Conservation (phyloP, 2,113 vertebrate species). For the Cyrtonyx montezumae region DNA sequence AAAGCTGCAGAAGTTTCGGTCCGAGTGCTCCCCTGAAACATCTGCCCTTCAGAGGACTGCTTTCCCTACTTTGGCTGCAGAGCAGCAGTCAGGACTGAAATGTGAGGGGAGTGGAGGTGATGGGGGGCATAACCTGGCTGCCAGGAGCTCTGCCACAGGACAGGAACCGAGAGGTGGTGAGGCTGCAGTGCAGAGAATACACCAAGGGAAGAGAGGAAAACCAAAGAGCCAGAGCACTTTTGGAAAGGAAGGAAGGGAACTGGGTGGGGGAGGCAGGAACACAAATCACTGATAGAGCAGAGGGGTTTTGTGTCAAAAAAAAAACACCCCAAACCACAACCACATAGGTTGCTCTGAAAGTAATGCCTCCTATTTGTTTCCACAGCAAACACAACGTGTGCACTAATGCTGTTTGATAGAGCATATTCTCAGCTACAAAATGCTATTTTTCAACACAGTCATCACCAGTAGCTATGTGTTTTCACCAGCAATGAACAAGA, state of each 20-base stretch:
- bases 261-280: neutral
- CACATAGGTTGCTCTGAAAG: too few relatives aligned
- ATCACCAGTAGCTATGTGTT: too few relatives aligned
- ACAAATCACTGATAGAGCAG: neutral
- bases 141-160: neutral
- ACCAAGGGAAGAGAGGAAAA: neutral
- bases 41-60: neutral
- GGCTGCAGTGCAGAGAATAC: neutral
- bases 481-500: too few relatives aligned
- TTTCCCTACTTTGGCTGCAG: neutral
- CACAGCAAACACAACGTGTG: too few relatives aligned
- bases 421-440: too few relatives aligned
- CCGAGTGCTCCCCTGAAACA: slow-evolving; percentile 5
- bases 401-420: too few relatives aligned
- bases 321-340: neutral
- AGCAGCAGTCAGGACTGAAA: neutral
- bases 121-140: neutral
- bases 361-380: too few relatives aligned
- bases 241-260: neutral
- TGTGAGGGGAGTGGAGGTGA: neutral
- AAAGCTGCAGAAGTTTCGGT: slow-evolving; percentile 48
- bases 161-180: neutral
- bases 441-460: too few relatives aligned
- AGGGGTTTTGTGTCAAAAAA: neutral
- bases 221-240: neutral